phyloP scores from a whole-genome alignment of 2,888 invertebrate species.

The Perizoma flavofasciatum region DNA sequence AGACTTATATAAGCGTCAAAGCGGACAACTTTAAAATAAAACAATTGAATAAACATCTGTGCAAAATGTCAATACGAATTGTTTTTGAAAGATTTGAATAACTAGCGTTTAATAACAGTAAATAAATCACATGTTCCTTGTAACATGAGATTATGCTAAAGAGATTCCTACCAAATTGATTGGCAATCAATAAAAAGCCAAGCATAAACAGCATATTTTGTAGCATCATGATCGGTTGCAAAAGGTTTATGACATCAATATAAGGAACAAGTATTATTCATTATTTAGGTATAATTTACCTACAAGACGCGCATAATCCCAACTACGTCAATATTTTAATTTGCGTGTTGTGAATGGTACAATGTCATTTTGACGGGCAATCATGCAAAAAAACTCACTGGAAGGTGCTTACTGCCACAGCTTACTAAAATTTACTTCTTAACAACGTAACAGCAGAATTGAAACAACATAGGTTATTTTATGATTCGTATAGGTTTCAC shows the following conservation, averaged over 20 bases:
- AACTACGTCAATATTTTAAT: slow-evolving; percentile 11
- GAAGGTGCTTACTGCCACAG: neutral
- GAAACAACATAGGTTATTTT: no score
- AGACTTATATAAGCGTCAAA: slow-evolving; percentile 2
- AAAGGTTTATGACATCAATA: slow-evolving; percentile 5
- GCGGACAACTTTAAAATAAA: slow-evolving; percentile 10
- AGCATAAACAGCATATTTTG: neutral
- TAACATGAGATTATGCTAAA: no score
- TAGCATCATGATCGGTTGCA: neutral
- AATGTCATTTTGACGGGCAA: slow-evolving; percentile 5
- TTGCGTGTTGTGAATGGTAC: slow-evolving; percentile 11
- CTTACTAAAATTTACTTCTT: no score
- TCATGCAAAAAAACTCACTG: neutral
- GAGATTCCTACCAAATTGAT: no score
- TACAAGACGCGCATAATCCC: neutral
- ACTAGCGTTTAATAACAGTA: no score
- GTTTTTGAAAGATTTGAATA: no score
- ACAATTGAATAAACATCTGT: slow-evolving; percentile 9
- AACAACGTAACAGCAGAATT: no score
- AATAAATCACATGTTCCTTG: no score
- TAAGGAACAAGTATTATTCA: neutral
- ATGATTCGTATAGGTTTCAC: no score
- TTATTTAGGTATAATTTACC: no score
- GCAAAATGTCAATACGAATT: neutral
- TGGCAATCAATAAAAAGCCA: no score